Base-by-base conservation (phyloP, 1,140 invertebrate genomes). In the Drosophila sucinea region DNA sequence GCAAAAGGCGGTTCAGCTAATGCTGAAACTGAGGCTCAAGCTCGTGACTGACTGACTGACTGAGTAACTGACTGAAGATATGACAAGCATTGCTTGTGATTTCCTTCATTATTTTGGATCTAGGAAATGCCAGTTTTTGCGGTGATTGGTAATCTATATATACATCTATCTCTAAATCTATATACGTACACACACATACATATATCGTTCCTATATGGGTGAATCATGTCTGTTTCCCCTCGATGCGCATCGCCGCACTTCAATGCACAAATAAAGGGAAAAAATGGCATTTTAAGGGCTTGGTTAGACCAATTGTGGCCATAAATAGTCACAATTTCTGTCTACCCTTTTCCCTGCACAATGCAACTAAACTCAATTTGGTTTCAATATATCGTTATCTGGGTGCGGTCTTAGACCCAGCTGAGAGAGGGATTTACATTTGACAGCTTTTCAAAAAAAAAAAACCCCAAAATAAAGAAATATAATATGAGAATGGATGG, bases 211-310 rank as follows among this genome's bases (percentile, higher is more conserved):
- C 44, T 27, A 51, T 51, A 51, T 51, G 44, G 44, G 60, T 64
- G 58, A 69, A 60, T 69, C 73, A 76, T 61, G 41, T 47, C 3
- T 51, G 23, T 51, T 51, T 10, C 23, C 44, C 44, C 55, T n/a
- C 23, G 81, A 74, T 85, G 75, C 79, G 82, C 82, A 57, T 85
- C 83, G 67, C 68, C 75, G 61, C 82, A 82, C 82, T 79, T 57
- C 67, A 79, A 62, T 82, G 82, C 70, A 73, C 30, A 29, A 55
- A 69, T 17, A 62, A 55, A 73, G 32, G 35, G 47, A 56, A 73
- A 75, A 85, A 70, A 83, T 33, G 23, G 55, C 51, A 38, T 67
- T 23, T 72, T 77, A 87, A 86, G 82, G 82, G 82, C 82, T 87
- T 86, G 82, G 47, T 70, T 47, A 41, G 79, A 55, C 67, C 32